A percentile compares a stretch with the other conserved stretches of the same genome.
phyloP scores from a whole-genome alignment of 1,140 invertebrate species.

The Argopecten irradians region DNA sequence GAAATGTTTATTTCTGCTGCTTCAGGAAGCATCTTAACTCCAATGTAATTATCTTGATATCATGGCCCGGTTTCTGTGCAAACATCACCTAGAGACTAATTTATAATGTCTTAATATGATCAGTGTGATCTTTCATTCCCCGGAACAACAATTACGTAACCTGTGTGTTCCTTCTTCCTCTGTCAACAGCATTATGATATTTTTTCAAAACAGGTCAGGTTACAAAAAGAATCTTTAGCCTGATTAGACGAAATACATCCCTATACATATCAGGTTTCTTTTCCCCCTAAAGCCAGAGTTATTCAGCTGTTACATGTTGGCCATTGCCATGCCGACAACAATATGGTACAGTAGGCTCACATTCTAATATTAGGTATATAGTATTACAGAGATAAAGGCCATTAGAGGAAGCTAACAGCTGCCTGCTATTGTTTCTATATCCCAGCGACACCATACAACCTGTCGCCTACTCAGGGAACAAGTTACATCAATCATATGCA shows the following conservation, averaged over 20 bases:
- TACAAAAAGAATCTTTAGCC: neutral
- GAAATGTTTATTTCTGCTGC: neutral
- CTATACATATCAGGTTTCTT: neutral
- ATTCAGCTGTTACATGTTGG: neutral
- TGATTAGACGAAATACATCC: neutral
- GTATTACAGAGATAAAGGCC: conserved; percentile 12
- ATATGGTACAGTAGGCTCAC: neutral
- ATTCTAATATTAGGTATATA: neutral
- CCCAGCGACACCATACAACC: neutral
- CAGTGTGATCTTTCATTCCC: neutral
- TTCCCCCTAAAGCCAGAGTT: neutral
- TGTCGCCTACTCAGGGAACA: neutral
- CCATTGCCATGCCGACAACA: neutral
- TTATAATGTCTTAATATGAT: neutral
- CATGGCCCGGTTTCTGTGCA: neutral
- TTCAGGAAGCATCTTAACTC: neutral
- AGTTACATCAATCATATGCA: conserved; percentile 8
- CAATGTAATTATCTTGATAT: neutral
- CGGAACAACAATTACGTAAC: neutral
- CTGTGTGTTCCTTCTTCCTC: neutral
- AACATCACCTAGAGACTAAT: neutral
- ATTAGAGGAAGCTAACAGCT: neutral
- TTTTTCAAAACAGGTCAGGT: neutral
- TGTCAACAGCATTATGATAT: neutral
- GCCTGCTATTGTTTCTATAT: neutral